Percentiles rank a stretch among this genome's conserved stretches.
Conservation (phyloP, 2,797 vertebrate genomes). For the Amblyraja radiata region DNA sequence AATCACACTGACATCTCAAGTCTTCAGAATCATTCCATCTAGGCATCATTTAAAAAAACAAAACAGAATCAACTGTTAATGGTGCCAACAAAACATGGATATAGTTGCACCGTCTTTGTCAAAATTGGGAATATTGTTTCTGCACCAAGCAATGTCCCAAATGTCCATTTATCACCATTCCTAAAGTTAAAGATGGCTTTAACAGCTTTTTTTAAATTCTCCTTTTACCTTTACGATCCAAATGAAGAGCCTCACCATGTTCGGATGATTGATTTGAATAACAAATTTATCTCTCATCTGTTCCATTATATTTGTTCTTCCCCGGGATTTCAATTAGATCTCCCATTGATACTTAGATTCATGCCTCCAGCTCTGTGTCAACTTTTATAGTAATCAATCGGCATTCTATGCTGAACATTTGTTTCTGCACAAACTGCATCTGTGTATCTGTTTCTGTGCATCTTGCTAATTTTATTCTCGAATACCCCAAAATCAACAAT, state of each 20-base stretch:
- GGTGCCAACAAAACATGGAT: not conserved
- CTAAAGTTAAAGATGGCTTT: not conserved
- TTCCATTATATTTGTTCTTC: not conserved
- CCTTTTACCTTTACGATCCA: not conserved
- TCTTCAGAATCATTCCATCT: not conserved
- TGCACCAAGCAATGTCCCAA: not conserved
- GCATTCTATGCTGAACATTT: not conserved
- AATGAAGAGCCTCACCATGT: not conserved
- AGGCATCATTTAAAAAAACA: not conserved
- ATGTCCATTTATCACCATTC: not conserved
- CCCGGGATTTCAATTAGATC: not conserved
- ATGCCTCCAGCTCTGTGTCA: not conserved
- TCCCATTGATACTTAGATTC: not conserved
- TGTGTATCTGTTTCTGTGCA: not conserved
- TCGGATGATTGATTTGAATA: not conserved
- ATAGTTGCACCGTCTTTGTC: not conserved
- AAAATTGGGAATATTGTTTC: not conserved
- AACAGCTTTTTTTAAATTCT: too few relatives aligned
- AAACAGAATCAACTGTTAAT: not conserved
- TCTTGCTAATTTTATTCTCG: not conserved
- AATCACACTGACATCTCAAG: not conserved
- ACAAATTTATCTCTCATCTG: not conserved
- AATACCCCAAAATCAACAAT: not conserved
- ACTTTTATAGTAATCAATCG: not conserved
- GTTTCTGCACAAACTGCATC: not conserved